Conservation (phyloP, 35 echinoderm and acorn worm species). For the Ophioderma brevispina region DNA sequence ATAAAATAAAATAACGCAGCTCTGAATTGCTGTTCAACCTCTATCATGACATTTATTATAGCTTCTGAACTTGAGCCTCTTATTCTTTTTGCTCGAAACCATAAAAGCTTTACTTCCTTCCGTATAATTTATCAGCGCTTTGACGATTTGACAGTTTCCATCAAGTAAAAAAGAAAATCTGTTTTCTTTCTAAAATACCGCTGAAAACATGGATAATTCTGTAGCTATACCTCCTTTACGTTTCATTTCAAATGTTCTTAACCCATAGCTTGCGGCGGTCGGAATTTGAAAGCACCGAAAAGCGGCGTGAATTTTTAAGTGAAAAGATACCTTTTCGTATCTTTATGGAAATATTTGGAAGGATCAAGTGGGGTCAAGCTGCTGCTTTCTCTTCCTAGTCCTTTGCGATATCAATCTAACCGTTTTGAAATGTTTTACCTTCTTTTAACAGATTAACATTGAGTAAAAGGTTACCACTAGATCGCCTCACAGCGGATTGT, state of each 20-base stretch:
- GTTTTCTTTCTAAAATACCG: background rate
- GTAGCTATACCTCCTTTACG: background rate
- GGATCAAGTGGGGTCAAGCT: too few relatives aligned
- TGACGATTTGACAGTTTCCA: background rate
- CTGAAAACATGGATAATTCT: background rate
- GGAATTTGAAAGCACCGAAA: background rate
- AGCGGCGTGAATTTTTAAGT: background rate
- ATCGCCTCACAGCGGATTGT: constrained; percentile 45
- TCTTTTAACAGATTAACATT: constrained; percentile 29
- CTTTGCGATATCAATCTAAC: too few relatives aligned
- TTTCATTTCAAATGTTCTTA: background rate
- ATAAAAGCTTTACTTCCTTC: background rate
- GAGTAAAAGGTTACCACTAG: constrained; percentile 14
- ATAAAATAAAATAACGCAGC: too few relatives aligned
- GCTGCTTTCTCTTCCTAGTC: too few relatives aligned
- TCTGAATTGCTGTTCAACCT: too few relatives aligned
- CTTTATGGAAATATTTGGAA: too few relatives aligned
- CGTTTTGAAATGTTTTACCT: background rate
- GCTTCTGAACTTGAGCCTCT: background rate
- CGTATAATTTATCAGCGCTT: background rate
- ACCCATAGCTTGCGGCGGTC: background rate
- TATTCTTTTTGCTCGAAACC: background rate
- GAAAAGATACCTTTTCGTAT: too few relatives aligned
- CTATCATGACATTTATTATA: background rate
- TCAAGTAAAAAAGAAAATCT: background rate